These are phyloP conservation scores for Ceyx margarethae DNA, from an alignment of 2,113 vertebrate species.

Conservation along the genomic window DNA sequence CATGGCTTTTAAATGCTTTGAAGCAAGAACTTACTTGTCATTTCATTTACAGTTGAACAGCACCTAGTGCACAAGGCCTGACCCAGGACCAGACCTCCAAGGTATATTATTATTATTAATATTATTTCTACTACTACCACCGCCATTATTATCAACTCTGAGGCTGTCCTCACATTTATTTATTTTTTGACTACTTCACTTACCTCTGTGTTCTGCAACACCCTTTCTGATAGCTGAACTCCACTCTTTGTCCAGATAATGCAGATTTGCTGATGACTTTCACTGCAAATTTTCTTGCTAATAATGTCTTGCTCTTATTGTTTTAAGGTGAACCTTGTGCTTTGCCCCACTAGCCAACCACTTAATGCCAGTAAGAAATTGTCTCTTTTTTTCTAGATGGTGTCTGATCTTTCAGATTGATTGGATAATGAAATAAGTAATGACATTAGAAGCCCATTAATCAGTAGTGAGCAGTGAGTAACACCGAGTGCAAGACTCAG, in stretches of 20 bases:
- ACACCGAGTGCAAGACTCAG: neutral
- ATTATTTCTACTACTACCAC: neutral
- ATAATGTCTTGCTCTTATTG: neutral
- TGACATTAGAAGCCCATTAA: conserved; percentile 27
- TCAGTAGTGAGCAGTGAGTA: neutral
- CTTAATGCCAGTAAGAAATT: neutral
- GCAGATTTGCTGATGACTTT: neutral
- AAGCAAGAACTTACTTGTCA: neutral
- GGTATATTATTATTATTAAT: neutral
- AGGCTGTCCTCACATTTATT: neutral
- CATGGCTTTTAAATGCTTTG: neutral
- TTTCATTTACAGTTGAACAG: neutral
- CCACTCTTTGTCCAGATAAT: neutral
- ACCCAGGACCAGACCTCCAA: neutral
- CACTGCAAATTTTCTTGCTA: neutral
- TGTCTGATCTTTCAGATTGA: neutral
- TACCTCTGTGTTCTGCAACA: neutral
- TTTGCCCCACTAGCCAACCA: neutral
- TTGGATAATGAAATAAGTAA: conserved; percentile 29
- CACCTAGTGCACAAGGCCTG: neutral
- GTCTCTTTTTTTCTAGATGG: neutral
- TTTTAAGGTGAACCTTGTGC: neutral
- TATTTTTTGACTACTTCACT: neutral
- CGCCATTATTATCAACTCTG: neutral
- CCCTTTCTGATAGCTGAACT: neutral